Conservation (phyloP, 2,888 invertebrate species). For the Lysandra coridon region DNA sequence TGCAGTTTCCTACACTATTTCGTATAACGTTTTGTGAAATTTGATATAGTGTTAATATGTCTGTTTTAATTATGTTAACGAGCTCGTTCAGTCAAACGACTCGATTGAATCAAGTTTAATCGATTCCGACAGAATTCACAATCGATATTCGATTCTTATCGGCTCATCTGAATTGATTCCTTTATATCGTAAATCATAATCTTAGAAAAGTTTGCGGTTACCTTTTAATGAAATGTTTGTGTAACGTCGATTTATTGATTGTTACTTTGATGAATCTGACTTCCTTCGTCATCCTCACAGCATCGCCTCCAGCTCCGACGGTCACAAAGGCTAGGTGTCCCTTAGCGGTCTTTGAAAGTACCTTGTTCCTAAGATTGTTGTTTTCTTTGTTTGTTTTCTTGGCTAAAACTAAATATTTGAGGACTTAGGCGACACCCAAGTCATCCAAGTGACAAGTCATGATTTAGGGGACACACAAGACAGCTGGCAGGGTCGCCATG, state of each 20-base stretch:
- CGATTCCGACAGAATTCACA: slow-evolving; percentile 16
- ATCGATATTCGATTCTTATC: neutral
- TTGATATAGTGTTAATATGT: slow-evolving; percentile 15
- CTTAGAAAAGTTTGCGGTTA: neutral
- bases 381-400: too few relatives aligned
- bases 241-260: neutral
- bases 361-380: too few relatives aligned
- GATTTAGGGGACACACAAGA: too few relatives aligned
- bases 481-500: too few relatives aligned
- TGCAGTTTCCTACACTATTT: slow-evolving; percentile 11
- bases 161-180: slow-evolving; percentile 1
- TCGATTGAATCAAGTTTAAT: slow-evolving; percentile 6
- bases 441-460: too few relatives aligned
- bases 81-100: slow-evolving; percentile 9
- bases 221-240: neutral
- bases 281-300: neutral
- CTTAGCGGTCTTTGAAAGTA: too few relatives aligned
- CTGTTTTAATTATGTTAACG: slow-evolving; percentile 15
- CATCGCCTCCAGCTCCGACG: too few relatives aligned
- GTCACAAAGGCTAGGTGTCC: too few relatives aligned
- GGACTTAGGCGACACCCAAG: too few relatives aligned
- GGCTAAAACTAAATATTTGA: too few relatives aligned
- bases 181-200: neutral
- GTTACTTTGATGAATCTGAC: too few relatives aligned
- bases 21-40: slow-evolving; percentile 18